Evolutionary conservation across 2,888 invertebrate genomes (phyloP).

Genomic region (Empis stercorea): DNA sequence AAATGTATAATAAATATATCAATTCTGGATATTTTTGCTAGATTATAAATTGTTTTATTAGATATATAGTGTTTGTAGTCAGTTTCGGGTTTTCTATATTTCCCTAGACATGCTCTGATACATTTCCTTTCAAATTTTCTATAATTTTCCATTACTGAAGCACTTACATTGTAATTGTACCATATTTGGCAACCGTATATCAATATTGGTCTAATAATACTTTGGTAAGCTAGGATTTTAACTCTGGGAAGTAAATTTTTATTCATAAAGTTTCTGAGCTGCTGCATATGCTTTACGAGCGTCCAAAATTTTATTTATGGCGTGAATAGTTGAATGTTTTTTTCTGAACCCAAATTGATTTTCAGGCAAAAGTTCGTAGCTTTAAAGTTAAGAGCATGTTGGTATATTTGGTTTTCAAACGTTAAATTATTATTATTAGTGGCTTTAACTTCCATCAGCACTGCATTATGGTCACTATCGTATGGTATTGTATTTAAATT

Average conservation of each 20-base stretch:
- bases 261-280: not conserved
- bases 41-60: not conserved
- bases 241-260: not conserved
- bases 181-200: constrained; percentile 4
- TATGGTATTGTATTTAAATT: no score
- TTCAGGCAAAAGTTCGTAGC: not conserved
- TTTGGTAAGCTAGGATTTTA: constrained; percentile 2
- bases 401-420: no score
- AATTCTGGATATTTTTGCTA: not conserved
- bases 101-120: not conserved
- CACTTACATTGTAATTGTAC: constrained; percentile 4
- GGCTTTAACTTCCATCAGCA: no score
- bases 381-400: no score
- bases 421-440: no score
- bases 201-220: constrained; percentile 1
- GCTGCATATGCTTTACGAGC: not conserved
- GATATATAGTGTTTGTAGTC: not conserved
- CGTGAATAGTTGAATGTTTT: not conserved
- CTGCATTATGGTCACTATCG: no score
- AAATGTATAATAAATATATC: not conserved
- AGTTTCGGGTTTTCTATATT: not conserved
- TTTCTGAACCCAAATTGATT: not conserved
- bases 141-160: not conserved
- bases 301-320: not conserved
- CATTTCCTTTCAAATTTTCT: constrained; percentile 5